phyloP scores from a whole-genome alignment of 2,797 vertebrate genomes.

The Megalops cyprinoides region DNA sequence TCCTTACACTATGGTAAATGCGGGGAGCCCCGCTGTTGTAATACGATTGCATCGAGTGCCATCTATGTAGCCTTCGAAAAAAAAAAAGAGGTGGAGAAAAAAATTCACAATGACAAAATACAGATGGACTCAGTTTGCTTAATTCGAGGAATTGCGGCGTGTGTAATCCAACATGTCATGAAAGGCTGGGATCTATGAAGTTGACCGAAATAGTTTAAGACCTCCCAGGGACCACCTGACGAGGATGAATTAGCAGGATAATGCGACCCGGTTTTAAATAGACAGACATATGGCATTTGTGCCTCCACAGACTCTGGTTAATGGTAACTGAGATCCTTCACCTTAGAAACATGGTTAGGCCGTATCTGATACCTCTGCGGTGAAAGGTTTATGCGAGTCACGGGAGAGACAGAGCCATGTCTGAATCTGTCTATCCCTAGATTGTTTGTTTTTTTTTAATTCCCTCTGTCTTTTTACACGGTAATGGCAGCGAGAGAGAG shows the following conservation, averaged over 20 bases:
- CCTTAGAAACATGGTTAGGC: not conserved
- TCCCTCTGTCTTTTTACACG: conserved; percentile 45
- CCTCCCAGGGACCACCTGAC: not conserved
- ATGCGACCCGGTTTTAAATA: conserved; percentile 11
- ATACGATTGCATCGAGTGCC: not conserved
- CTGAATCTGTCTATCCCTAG: not conserved
- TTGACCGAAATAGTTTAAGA: conserved; percentile 7
- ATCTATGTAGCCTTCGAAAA: not conserved
- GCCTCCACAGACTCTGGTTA: not conserved
- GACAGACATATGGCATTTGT: conserved; percentile 22
- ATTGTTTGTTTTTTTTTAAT: not conserved
- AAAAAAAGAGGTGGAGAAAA: not conserved
- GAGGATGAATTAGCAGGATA: not conserved
- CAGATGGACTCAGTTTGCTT: no score
- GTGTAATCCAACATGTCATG: not conserved
- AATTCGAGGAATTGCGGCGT: not conserved
- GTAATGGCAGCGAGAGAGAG: not conserved
- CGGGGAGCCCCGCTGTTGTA: conserved; percentile 22
- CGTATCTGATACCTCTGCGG: not conserved
- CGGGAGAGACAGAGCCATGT: not conserved
- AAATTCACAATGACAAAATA: not conserved
- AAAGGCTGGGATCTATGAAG: not conserved
- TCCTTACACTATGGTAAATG: conserved; percentile 16
- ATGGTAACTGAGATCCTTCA: not conserved
- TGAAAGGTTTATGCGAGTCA: not conserved